These are phyloP conservation scores for Aldabrachelys gigantea DNA, from an alignment of 2,113 vertebrate genomes.

Conservation along the genomic window DNA sequence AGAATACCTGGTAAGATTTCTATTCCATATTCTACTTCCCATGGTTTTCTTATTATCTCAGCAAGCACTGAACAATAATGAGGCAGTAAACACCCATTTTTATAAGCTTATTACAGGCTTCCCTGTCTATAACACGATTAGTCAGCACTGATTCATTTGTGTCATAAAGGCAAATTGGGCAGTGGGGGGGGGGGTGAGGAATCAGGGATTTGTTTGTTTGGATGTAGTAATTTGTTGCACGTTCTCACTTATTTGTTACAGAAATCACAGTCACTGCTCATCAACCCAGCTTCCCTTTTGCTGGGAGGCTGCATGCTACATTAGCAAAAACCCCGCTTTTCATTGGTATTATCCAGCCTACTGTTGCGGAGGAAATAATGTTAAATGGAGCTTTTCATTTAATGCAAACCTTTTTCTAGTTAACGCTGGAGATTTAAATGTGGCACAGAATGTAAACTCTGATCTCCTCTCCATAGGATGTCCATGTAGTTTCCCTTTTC, in stretches of 20 bases:
- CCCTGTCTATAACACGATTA: conserved; percentile 58
- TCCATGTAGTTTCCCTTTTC: conserved; percentile 60
- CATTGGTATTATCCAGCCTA: conserved; percentile 53
- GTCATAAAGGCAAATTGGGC: conserved; percentile 62
- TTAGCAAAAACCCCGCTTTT: conserved; percentile 68
- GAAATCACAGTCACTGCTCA: conserved; percentile 54
- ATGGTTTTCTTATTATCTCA: conserved; percentile 4
- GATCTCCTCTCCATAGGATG: conserved; percentile 40
- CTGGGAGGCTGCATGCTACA: conserved; percentile 61
- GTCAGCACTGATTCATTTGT: conserved; percentile 75
- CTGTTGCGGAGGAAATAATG: conserved; percentile 74
- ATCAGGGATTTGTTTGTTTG: conserved; percentile 67
- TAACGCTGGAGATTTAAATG: conserved; percentile 70
- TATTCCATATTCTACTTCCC: neutral
- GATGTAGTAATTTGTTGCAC: conserved; percentile 68
- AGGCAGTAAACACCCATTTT: conserved; percentile 47
- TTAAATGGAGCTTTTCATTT: conserved; percentile 78
- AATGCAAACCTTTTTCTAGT: conserved; percentile 66
- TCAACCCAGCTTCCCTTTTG: conserved; percentile 63
- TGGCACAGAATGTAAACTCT: conserved; percentile 67
- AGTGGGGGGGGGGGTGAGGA: neutral
- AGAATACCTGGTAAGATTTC: neutral
- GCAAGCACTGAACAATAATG: conserved; percentile 41
- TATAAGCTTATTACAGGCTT: conserved; percentile 64
- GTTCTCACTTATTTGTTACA: conserved; percentile 60